Percentiles rank a stretch among this genome's conserved stretches.
phyloP scores from a whole-genome alignment of 2,888 invertebrate genomes.

The Limnephilus rhombicus region DNA sequence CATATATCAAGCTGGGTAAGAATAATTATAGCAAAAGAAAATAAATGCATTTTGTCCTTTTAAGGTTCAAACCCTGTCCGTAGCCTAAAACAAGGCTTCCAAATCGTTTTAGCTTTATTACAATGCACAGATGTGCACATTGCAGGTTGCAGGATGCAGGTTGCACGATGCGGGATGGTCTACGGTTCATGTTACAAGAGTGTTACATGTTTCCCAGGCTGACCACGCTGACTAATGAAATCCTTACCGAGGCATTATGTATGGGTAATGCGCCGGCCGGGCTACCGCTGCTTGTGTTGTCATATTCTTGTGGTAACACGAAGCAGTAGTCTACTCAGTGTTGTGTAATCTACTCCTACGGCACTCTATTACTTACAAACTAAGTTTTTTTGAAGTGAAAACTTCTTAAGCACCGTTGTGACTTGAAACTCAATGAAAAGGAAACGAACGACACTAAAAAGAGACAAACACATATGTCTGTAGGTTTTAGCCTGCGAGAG shows the following conservation, averaged over 20 bases:
- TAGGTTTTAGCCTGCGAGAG: too few relatives aligned
- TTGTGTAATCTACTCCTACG: neutral
- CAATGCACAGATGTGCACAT: neutral
- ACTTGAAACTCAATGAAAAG: too few relatives aligned
- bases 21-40: too few relatives aligned
- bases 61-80: neutral
- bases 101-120: neutral
- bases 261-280: conserved; percentile 44
- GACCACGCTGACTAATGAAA: conserved; percentile 54
- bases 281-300: conserved; percentile 16
- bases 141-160: neutral
- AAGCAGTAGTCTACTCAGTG: neutral
- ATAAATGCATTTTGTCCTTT: neutral
- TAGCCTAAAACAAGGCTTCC: neutral
- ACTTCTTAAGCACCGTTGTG: too few relatives aligned
- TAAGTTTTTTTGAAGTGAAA: too few relatives aligned
- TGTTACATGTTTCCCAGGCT: conserved; percentile 2
- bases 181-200: neutral
- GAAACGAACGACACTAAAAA: too few relatives aligned
- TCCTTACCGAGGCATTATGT: conserved; percentile 56
- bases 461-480: too few relatives aligned
- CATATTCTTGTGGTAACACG: neutral
- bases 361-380: neutral
- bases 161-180: neutral
- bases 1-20: too few relatives aligned